Evolutionary conservation across 2,113 vertebrate species (phyloP).

Genomic region (Perca schrenkii): DNA sequence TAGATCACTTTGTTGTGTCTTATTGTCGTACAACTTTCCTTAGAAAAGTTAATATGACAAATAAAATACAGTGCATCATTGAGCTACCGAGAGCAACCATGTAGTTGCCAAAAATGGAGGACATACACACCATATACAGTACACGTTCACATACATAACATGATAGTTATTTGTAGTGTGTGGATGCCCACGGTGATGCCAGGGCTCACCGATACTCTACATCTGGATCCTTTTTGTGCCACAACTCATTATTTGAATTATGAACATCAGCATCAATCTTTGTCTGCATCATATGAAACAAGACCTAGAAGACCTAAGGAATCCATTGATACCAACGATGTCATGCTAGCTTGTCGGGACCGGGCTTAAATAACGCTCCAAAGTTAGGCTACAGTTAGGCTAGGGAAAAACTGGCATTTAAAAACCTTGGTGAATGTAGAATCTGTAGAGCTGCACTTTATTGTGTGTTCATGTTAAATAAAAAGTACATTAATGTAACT

Average conservation of each 20-base stretch:
- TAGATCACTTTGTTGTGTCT: not conserved
- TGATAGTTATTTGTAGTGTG: not conserved
- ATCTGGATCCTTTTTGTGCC: not conserved
- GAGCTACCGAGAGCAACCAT: not conserved
- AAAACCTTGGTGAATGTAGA: no score
- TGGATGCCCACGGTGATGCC: not conserved
- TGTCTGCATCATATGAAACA: no score
- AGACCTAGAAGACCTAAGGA: no score
- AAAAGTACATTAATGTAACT: no score
- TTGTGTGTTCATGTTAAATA: no score
- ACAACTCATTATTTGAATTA: not conserved
- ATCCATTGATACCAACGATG: no score
- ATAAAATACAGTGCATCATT: not conserved
- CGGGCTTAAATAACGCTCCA: no score
- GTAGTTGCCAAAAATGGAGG: not conserved
- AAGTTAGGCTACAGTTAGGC: no score
- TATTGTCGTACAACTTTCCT: not conserved
- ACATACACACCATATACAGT: not conserved
- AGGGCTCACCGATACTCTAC: not conserved
- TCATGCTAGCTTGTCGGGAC: no score
- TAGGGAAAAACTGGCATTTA: no score
- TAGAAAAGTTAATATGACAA: not conserved
- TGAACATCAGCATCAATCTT: not conserved
- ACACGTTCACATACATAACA: not conserved
- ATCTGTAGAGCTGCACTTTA: no score